These are phyloP conservation scores for Lepus timidus DNA, from an alignment of 2,113 vertebrate species.

Conservation along the genomic window DNA sequence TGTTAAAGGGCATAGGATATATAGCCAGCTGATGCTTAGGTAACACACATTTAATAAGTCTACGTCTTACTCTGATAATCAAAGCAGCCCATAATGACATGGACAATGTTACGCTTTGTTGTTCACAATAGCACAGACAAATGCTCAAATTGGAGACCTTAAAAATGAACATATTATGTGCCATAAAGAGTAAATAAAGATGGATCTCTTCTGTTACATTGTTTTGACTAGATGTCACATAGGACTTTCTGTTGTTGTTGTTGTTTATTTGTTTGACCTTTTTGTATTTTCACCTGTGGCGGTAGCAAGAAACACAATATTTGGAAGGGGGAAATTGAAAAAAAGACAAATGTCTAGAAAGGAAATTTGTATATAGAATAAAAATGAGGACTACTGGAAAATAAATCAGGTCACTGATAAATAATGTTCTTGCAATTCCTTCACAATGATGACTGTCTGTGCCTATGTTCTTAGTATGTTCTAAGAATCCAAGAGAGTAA, in stretches of 20 bases:
- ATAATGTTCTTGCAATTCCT: not conserved
- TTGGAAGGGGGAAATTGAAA: not conserved
- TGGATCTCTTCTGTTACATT: not conserved
- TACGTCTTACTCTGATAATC: not conserved
- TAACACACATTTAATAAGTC: not conserved
- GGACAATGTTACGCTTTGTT: not conserved
- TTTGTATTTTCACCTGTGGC: conserved; percentile 26
- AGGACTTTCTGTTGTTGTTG: not conserved
- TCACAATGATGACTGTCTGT: not conserved
- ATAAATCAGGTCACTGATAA: not conserved
- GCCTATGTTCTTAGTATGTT: not conserved
- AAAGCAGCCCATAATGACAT: not conserved
- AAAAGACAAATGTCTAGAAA: conserved; percentile 32
- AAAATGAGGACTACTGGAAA: not conserved
- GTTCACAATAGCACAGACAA: not conserved
- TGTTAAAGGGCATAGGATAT: not conserved
- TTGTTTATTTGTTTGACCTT: conserved; percentile 54
- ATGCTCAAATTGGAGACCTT: not conserved
- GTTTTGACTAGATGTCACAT: conserved; percentile 10
- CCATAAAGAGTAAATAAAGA: conserved; percentile 13
- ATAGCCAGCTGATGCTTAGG: not conserved
- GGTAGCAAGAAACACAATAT: not conserved
- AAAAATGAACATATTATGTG: conserved; percentile 4
- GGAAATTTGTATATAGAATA: not conserved
- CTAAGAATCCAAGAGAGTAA: not conserved